phyloP scores from a whole-genome alignment of 2,797 vertebrate species.

The Amblyopsis hoosieri region DNA sequence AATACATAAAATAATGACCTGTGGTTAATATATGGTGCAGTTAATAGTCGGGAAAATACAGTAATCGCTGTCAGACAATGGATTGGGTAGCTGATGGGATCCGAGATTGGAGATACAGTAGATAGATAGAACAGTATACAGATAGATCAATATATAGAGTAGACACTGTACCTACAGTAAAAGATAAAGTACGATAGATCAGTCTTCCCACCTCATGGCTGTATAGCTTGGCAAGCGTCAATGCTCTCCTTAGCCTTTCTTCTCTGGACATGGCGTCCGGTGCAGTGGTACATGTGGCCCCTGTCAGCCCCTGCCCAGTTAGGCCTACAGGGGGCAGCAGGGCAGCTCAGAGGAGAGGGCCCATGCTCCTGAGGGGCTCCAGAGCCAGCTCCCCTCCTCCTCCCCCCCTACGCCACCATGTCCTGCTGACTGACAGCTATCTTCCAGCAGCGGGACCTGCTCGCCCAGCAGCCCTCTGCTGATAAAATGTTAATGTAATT shows the following conservation, averaged over 20 bases:
- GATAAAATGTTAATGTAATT: conserved; percentile 91
- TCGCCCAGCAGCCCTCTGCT: conserved; percentile 65
- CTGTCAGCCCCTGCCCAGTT: conserved; percentile 68
- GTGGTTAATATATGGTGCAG: too few relatives aligned
- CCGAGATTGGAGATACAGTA: too few relatives aligned
- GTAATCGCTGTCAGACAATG: too few relatives aligned
- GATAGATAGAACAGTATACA: too few relatives aligned
- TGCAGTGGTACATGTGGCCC: conserved; percentile 55
- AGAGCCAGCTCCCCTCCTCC: conserved; percentile 45
- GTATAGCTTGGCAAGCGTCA: conserved; percentile 72
- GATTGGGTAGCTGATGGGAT: too few relatives aligned
- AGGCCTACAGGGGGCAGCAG: conserved; percentile 57
- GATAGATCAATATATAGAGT: too few relatives aligned
- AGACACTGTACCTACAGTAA: too few relatives aligned
- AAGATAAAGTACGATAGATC: too few relatives aligned
- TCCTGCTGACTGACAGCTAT: conserved; percentile 81
- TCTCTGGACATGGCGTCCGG: conserved; percentile 65
- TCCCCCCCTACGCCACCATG: conserved; percentile 31
- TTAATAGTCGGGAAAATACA: too few relatives aligned
- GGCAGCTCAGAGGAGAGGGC: conserved; percentile 49
- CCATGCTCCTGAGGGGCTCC: conserved; percentile 53
- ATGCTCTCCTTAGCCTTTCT: conserved; percentile 70
- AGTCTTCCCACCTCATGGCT: conserved; percentile 47
- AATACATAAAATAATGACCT: too few relatives aligned
- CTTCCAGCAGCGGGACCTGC: conserved; percentile 76